Base-by-base conservation (phyloP, 2,888 invertebrate genomes). In the Dusona sp. region DNA sequence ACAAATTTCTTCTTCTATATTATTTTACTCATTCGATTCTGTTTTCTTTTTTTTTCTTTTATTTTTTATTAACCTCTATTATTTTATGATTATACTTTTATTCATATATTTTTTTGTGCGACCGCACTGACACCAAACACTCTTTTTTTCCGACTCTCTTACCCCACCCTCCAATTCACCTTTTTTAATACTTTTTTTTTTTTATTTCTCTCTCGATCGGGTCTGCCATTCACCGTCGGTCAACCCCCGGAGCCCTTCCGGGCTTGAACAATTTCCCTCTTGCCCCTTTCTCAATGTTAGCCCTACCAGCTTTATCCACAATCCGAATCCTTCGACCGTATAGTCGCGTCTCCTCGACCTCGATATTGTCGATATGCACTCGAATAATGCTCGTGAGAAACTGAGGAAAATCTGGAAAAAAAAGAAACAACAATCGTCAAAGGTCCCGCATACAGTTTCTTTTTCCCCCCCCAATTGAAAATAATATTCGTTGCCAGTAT, bases 291-390 rank as follows among this genome's bases (percentile, higher is more conserved):
- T 77, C 36, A 70, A 45, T 61, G 38, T 83, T 83, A 51, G 85
- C 54, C 42, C 57, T 65, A 73, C 67, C 79, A 45, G 70, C 79
- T 83, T 67, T 68, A 42, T 83, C 82, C 54, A 42, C 13, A 61
- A 70, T 78, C 51, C 68, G 75, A 64, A 68, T 54, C 61, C 67
- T 70, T 85, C 82, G 51, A 54, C 73, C 82, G 85, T 67, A 19
- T 36, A 74, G 33, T 68, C 61, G 54, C 79, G 82, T 73, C 51
- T 51, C 68, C 70, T 72, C 54, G 79, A 83, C 29, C 29, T 25
- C 36, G 64, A 75, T 68, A 57, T 79, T 45, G 83, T 70, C 7
- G 79, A 64, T 51, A 51, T 78, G 74, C 61, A 29, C 61, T 38
- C 67, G 54, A 78, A 61, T 65, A n/a, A 29, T 68, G 74, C 83